Base-by-base conservation (phyloP, 2,888 invertebrate genomes). In the Pseudanteris insignis region DNA sequence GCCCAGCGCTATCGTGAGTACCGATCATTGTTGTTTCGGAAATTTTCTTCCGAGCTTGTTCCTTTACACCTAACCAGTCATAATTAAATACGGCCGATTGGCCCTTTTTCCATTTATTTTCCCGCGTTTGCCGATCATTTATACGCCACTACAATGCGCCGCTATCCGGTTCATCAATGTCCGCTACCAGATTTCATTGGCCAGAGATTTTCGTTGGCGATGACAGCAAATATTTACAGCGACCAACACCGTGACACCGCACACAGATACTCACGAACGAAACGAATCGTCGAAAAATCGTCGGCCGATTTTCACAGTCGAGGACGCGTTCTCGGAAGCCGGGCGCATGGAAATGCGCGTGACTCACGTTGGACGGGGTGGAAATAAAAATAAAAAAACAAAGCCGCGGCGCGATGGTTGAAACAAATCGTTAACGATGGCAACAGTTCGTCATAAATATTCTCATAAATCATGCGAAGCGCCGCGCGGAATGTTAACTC, bases 211-310 rank as follows among this genome's bases (percentile, higher is more conserved):
- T 70, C 34, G 36, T 43, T 62, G 58, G 67, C 75, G 75, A 75
- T 74, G 77, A 76, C 75, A 77, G 77, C 71, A 73, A 77, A 76
- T 77, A 77, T 77, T 77, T 77, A 76, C 73, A 73, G 72, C 74
- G 70, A 69, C 72, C 70, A 70, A 70, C 71, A 58, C 63, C 61
- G 50, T 51, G 68, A 68, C 69, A 69, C 65, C 70, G 64, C 51
- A 48, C 38, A 30, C 34, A 2, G 12, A 26, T 26, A n/a, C n/a
- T n/a, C n/a, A n/a, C n/a, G n/a, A n/a, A n/a, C n/a, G n/a, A n/a
- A n/a, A n/a, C n/a, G 4, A 9, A 5, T 26, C n/a, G 2, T 3
- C 26, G 26, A 9, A 26, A 26, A 26, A 26, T 5, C 26, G n/a
- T n/a, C 8, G 26, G n/a, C 21, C 21, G 21, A 21, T 21, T 21